Percentiles rank a stretch among this genome's conserved stretches.
phyloP scores from a whole-genome alignment of 2,797 vertebrate genomes.

The Sebastiscus albofasciatus region DNA sequence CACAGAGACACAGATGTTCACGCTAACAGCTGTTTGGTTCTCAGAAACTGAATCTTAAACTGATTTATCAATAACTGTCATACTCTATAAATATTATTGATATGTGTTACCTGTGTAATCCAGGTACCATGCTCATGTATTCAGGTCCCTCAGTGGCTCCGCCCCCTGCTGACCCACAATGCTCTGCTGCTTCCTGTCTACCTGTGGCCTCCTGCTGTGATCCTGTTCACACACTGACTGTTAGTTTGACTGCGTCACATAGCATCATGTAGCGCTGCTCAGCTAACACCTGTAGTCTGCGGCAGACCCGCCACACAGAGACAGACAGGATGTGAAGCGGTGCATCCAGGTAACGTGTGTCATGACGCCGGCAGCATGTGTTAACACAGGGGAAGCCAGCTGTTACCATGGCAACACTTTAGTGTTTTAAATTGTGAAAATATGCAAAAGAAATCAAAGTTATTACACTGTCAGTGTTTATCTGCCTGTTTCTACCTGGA shows the following conservation, averaged over 20 bases:
- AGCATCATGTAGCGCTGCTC: background rate
- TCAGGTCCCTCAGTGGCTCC: background rate
- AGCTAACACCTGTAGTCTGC: background rate
- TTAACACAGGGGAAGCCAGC: background rate
- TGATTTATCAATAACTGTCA: background rate
- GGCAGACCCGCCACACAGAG: no score
- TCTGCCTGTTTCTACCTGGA: background rate
- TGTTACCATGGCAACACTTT: background rate
- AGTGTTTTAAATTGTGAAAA: background rate
- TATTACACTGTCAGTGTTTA: background rate
- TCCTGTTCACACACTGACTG: slow-evolving; percentile 7
- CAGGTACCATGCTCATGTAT: background rate
- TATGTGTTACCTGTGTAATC: slow-evolving; percentile 30
- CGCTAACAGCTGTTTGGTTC: background rate
- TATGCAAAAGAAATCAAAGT: background rate
- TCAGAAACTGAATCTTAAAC: no score
- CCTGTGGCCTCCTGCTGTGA: background rate
- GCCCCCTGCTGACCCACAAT: background rate
- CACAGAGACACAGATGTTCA: background rate
- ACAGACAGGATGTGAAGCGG: background rate
- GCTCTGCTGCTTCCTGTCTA: background rate
- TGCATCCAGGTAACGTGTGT: background rate
- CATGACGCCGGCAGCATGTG: background rate
- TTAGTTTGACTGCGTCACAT: background rate
- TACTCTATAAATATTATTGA: background rate